phyloP scores from a whole-genome alignment of 2,797 vertebrate genomes.

The Pempheris klunzingeri region DNA sequence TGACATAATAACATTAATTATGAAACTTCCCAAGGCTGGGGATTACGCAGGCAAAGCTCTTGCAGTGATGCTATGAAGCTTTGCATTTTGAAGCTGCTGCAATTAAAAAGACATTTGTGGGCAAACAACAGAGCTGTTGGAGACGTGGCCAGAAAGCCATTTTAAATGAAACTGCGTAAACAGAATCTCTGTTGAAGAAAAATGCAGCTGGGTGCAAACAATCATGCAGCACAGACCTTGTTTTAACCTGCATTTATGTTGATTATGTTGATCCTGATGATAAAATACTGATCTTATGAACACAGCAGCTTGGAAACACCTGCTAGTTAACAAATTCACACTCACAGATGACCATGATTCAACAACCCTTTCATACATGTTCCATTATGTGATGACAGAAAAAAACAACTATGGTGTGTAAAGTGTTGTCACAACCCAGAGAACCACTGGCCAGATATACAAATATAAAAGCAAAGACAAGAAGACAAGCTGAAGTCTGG shows the following conservation, averaged over 20 bases:
- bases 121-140: neutral
- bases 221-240: neutral
- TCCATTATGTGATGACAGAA: neutral
- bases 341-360: neutral
- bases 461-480: neutral
- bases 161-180: neutral
- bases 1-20: slow-evolving; percentile 7
- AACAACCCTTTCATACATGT: neutral
- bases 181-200: no score
- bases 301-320: no score
- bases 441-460: neutral
- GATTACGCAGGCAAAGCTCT: slow-evolving; percentile 1
- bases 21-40: neutral
- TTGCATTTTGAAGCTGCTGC: neutral
- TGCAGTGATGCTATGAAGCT: neutral
- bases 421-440: neutral
- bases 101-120: slow-evolving; percentile 22
- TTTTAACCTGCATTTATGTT: neutral
- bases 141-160: neutral
- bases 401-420: neutral
- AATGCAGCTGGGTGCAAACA: no score
- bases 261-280: neutral
- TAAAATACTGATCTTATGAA: neutral
- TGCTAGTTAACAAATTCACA: no score
- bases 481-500: neutral